Base-by-base conservation (phyloP, 2,113 vertebrate species). In the Fregata magnificens region DNA sequence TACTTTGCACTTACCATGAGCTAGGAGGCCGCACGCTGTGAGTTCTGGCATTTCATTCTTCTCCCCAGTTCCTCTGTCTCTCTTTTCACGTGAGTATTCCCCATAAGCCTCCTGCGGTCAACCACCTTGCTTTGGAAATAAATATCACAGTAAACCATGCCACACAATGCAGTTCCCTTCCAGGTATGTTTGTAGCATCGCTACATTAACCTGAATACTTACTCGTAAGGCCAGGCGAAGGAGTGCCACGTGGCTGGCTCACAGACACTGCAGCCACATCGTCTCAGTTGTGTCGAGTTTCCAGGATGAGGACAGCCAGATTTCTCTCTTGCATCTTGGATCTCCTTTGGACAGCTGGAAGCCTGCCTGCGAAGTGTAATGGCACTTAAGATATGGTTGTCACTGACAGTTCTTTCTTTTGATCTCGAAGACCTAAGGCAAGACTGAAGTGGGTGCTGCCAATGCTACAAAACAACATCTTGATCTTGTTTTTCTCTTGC, bases 241-340 rank as follows among this genome's bases (percentile, higher is more conserved):
- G 32, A 25, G 69, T 7, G 79, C 28, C 50, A 8, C 16, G 0
- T 0, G 36, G 49, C 44, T 24, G 82, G 38, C 47, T 58, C 76
- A 8, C 1, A 0, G 44, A 18, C 49, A 13, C 1, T 0, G 0
- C 44, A 53, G 58, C 17, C 50, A 15, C 47, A 3, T 13, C 2
- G 2, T 16, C 71, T 49, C 38, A 9, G 26, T 3, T 4, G 45
- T 5, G 29, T 0, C 18, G 50, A 25, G 69, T 20, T 69, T 45
- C 58, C 66, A 56, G 34, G 58, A 49, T 2, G 40, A 3, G 29
- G 34, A 36, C 53, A 73, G 53, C 3, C 70, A 58, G 34, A 21
- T 52, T 83, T 80, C 59, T 19, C 67, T 44, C 86, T 31, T 13
- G 16, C n/a, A 14, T 15, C 71, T 86, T 36, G 63, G 38, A 86